Conservation (phyloP, 2,888 invertebrate genomes). For the Drosophila nigricruria region DNA sequence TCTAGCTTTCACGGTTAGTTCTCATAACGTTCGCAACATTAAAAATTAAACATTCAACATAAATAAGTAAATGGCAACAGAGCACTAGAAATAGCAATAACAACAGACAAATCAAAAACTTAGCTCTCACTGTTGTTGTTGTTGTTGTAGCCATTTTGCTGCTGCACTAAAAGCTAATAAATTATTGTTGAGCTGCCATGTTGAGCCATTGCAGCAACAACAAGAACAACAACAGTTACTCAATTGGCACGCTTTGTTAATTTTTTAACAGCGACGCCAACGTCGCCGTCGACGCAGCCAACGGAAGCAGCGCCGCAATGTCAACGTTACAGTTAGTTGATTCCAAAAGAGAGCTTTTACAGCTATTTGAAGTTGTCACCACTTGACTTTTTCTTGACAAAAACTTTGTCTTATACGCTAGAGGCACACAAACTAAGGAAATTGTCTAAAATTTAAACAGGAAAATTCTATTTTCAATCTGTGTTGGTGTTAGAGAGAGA, state of each 20-base stretch:
- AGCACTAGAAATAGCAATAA: slow-evolving; percentile 48
- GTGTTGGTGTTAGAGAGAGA: background rate
- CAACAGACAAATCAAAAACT: slow-evolving; percentile 66
- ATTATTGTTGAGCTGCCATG: slow-evolving; percentile 66
- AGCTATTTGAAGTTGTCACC: slow-evolving; percentile 24
- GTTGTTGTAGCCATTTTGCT: slow-evolving; percentile 52
- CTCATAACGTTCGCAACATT: slow-evolving; percentile 61
- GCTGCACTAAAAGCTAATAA: slow-evolving; percentile 78
- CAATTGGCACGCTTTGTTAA: slow-evolving; percentile 65
- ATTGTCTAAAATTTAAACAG: slow-evolving; percentile 12
- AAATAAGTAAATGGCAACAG: slow-evolving; percentile 72
- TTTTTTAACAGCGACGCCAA: slow-evolving; percentile 61
- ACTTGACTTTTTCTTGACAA: slow-evolving; percentile 38
- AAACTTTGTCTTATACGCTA: slow-evolving; percentile 1
- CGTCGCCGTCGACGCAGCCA: slow-evolving; percentile 1
- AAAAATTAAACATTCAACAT: slow-evolving; percentile 72
- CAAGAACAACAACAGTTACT: slow-evolving; percentile 31
- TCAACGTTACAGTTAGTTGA: slow-evolving; percentile 53
- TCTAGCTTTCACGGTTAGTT: slow-evolving; percentile 25
- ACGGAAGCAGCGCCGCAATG: slow-evolving; percentile 16
- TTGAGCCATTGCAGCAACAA: slow-evolving; percentile 53
- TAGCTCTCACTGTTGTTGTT: slow-evolving; percentile 29
- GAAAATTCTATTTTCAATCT: slow-evolving; percentile 10
- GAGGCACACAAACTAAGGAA: slow-evolving; percentile 6
- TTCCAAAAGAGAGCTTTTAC: slow-evolving; percentile 15